phyloP scores from a whole-genome alignment of 2,888 invertebrate species.

The Rosalia funebris region DNA sequence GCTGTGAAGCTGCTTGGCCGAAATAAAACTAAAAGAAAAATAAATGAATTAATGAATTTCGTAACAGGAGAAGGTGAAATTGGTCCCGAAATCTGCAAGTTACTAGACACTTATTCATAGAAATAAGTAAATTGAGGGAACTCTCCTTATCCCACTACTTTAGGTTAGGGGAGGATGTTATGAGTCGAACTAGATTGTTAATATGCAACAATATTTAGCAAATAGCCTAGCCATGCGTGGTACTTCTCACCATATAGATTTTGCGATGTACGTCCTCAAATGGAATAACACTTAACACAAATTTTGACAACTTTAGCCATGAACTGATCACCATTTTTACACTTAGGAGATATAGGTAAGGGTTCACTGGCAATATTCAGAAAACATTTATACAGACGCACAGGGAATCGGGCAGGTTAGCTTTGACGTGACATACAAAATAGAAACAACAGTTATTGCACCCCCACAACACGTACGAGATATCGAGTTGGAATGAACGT shows the following conservation, averaged over 20 bases:
- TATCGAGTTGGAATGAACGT: constrained; percentile 32
- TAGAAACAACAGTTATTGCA: too few relatives aligned
- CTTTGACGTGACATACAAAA: not conserved
- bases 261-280: constrained; percentile 25
- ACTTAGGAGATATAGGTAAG: constrained; percentile 26
- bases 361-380: constrained; percentile 46
- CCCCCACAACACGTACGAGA: too few relatives aligned
- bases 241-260: constrained; percentile 57
- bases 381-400: constrained; percentile 41
- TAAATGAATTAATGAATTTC: constrained; percentile 29
- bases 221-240: constrained; percentile 54
- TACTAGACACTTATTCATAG: constrained; percentile 27
- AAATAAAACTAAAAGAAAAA: constrained; percentile 38
- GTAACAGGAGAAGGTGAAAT: constrained; percentile 65
- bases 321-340: constrained; percentile 14
- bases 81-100: constrained; percentile 49
- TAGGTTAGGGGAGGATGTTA: constrained; percentile 60
- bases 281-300: constrained; percentile 14
- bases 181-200: constrained; percentile 51
- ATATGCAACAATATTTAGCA: constrained; percentile 46
- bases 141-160: constrained; percentile 81
- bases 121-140: constrained; percentile 68
- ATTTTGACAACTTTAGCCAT: constrained; percentile 2
- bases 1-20: constrained; percentile 50
- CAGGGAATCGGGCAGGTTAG: not conserved